Evolutionary conservation across 1,140 invertebrate species (phyloP), one percentile per base, ranked within the genome.

Genomic region (Telenomus remus): DNA sequence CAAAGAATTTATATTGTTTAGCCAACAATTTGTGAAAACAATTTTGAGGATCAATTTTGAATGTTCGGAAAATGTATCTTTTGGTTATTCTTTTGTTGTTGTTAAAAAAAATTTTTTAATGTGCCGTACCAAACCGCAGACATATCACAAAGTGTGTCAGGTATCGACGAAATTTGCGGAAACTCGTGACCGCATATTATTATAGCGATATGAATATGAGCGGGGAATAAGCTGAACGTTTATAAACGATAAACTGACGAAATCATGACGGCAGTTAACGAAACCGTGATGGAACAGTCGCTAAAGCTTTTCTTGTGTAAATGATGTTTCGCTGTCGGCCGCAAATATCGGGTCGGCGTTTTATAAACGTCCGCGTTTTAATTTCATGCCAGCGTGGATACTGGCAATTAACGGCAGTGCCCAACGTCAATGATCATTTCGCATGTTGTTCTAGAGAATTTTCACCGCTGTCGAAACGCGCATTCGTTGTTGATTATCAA

Each of bases 191-290:
- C 75, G 68, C 75, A 77, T 59, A 78, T 78, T 27, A 27, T 27
- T 74, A 78, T 74, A 78, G 74, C 61, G 70, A 78, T 74, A 57
- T 59, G n/a, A n/a, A 60, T 61, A 61, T 70, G 61, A 70, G 66
- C 55, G 66, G 76, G 66, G 60, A 72, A 53, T 51, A 48, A 61
- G 19, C 54, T 56, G 59, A 51, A 53, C 75, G 53, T 77, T 79
- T 72, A 77, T 77, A 73, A 80, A 79, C 64, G 61, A 79, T 76
- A 73, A 75, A 78, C 54, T 64, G 64, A 27, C 6, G 19, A 70
- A 80, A 76, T 76, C 76, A 79, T 75, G 74, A 76, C 71, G 69
- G 63, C 64, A 72, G 51, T 79, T 76, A 27, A 72, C 59, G 61
- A 75, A 79, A 78, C 59, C 66, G 65, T 76, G 68, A 78, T 76